These are phyloP conservation scores for Anadara kagoshimensis DNA, from an alignment of 1,140 invertebrate genomes.

Conservation along the genomic window DNA sequence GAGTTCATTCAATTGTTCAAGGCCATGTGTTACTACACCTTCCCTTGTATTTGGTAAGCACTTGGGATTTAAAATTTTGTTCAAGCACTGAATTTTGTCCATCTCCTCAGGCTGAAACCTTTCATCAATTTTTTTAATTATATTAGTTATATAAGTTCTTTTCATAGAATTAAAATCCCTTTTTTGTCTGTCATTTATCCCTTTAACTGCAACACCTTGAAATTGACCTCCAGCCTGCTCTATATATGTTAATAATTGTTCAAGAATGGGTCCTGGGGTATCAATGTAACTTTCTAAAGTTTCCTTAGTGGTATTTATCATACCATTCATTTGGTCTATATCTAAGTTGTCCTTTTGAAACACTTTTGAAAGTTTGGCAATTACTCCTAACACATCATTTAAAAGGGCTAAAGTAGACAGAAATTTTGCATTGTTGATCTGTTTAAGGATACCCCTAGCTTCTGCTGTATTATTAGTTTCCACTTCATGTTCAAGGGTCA, in stretches of 20 bases:
- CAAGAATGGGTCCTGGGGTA: neutral
- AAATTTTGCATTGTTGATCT: constrained; percentile 24
- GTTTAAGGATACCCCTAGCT: constrained; percentile 12
- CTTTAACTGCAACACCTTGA: neutral
- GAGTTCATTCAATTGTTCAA: neutral
- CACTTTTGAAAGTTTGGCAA: constrained; percentile 17
- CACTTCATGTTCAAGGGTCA: constrained; percentile 27
- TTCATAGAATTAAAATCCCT: constrained; percentile 12
- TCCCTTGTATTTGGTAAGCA: constrained; percentile 4
- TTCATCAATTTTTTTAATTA: constrained; percentile 13
- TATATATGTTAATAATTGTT: neutral
- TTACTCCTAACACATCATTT: constrained; percentile 15
- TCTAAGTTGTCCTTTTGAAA: constrained; percentile 29
- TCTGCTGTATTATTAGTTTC: constrained; percentile 14
- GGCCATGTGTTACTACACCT: neutral
- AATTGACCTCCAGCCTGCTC: neutral
- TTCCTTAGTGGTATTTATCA: constrained; percentile 4
- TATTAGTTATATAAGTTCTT: neutral
- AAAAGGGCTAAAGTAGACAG: constrained; percentile 13
- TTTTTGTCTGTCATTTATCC: constrained; percentile 7
- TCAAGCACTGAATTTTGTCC: constrained; percentile 10
- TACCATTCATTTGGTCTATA: constrained; percentile 19
- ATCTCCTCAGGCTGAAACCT: neutral
- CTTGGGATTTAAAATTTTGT: constrained; percentile 10
- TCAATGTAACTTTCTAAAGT: constrained; percentile 15